Evolutionary conservation across 2,797 vertebrate species (phyloP), one percentile per base, ranked within the genome.

Genomic region (Sylvia borin): DNA sequence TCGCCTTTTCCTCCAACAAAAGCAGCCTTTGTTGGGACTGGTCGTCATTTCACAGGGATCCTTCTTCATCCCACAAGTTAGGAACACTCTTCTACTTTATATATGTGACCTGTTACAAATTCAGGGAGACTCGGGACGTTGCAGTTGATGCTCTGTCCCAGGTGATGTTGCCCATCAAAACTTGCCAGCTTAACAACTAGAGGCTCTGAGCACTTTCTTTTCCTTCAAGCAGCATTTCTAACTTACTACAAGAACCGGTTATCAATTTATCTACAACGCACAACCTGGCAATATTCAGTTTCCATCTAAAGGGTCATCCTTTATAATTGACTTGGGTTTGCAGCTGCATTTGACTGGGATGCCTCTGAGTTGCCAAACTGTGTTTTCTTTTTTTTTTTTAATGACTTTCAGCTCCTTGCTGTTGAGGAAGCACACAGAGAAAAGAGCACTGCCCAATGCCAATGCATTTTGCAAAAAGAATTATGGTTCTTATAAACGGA

Each of bases 1-100:
- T 40, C 50, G 75, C 93, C 70, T 93, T 92, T 75, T 73, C 70
- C 61, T 93, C 85, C 94, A 96, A 97, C 98, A 98, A 98, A 98
- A 98, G 96, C 90, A 82, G 91, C 94, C 95, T 98, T 97, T 98
- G 96, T 98, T 86, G 76, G 51, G 38, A 31, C 40, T 45, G 45
- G 80, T 93, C 92, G 76, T 93, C 76, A 86, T 90, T 95, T 93
- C 89, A 48, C 60, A 47, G 76, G 90, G 84, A 89, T 84, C 64
- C 68, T 61, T 84, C 96, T 94, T 93, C 79, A 2, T 96, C 90
- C 86, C 91, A 50, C 74, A 94, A 94, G 94, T 95, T 93, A 84
- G 84, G 86, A 87, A 76, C 2, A 0, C 58, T 87, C 45, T 42
- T 88, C 92, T 96, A 92, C 80, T 96, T 97, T 91, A 73, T 91